Conservation (phyloP, 2,888 invertebrate species). For the Oasisia sp. region DNA sequence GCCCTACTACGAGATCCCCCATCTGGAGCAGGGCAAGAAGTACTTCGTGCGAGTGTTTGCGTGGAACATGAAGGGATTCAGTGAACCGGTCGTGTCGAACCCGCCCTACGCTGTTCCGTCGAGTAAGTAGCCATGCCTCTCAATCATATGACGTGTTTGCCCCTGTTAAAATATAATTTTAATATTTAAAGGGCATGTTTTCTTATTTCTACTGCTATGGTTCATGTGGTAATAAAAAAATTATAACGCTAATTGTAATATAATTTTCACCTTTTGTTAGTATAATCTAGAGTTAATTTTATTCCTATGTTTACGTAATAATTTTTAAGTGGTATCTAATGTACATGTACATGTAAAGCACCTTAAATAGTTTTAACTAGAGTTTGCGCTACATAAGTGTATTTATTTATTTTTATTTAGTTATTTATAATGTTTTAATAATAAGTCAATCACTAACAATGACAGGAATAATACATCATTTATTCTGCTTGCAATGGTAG, state of each 20-base stretch:
- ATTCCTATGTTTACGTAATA: too few relatives aligned
- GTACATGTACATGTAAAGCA: too few relatives aligned
- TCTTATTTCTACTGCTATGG: neutral
- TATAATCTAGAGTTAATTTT: too few relatives aligned
- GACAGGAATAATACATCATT: neutral
- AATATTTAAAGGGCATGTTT: neutral
- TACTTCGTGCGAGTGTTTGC: conserved; percentile 93
- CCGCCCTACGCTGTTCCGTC: conserved; percentile 90
- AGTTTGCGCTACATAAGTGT: too few relatives aligned
- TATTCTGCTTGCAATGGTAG: neutral
- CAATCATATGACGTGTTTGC: neutral
- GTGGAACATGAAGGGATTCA: conserved; percentile 93
- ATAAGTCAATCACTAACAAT: neutral
- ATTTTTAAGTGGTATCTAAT: too few relatives aligned
- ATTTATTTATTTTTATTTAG: too few relatives aligned
- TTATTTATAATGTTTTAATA: neutral
- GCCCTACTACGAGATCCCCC: conserved; percentile 74
- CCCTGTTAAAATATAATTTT: neutral
- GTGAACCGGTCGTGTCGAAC: conserved; percentile 78
- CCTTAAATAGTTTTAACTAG: too few relatives aligned
- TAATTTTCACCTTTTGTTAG: neutral
- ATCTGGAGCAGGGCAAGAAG: conserved; percentile 83
- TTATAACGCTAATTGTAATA: neutral
- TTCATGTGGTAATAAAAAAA: neutral
- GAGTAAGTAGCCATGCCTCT: conserved; percentile 69